Percentiles rank a stretch among this genome's conserved stretches.
phyloP scores from a whole-genome alignment of 2,888 invertebrate genomes.

The Caenorhabditis sp. region DNA sequence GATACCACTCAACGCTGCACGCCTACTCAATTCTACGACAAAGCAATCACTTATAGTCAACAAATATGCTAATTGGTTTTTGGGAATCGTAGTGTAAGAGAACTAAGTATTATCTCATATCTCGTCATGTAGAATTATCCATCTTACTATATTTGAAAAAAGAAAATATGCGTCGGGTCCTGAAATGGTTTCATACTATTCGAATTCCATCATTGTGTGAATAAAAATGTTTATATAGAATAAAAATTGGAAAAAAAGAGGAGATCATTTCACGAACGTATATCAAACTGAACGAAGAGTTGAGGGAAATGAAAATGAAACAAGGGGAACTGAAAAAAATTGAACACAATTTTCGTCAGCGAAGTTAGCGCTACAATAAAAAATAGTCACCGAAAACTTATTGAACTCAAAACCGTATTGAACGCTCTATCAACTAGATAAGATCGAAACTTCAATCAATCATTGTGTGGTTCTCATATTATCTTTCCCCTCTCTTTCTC shows the following conservation, averaged over 20 bases:
- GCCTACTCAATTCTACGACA: constrained; percentile 77
- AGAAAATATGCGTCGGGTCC: constrained; percentile 23
- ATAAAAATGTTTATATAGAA: constrained; percentile 19
- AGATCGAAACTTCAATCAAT: not conserved
- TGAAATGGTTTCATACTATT: not conserved
- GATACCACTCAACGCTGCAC: constrained; percentile 76
- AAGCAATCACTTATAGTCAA: constrained; percentile 64
- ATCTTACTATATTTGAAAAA: not conserved
- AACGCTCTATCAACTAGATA: not conserved
- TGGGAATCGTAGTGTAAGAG: constrained; percentile 5
- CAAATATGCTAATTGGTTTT: constrained; percentile 49
- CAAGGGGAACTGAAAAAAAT: not conserved
- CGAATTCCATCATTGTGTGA: constrained; percentile 12
- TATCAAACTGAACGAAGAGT: constrained; percentile 12
- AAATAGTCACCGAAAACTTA: constrained; percentile 3
- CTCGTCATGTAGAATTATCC: constrained; percentile 23
- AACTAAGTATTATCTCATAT: constrained; percentile 40
- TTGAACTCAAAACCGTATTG: not conserved
- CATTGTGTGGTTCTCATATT: constrained; percentile 57
- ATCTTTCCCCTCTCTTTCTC: constrained; percentile 45
- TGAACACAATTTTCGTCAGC: not conserved
- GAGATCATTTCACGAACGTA: constrained; percentile 27
- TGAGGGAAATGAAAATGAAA: not conserved
- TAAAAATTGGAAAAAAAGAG: not conserved
- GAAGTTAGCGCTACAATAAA: not conserved